Evolutionary conservation across 1,140 invertebrate genomes (phyloP).

Genomic region (Cyrtorhinus lividipennis): DNA sequence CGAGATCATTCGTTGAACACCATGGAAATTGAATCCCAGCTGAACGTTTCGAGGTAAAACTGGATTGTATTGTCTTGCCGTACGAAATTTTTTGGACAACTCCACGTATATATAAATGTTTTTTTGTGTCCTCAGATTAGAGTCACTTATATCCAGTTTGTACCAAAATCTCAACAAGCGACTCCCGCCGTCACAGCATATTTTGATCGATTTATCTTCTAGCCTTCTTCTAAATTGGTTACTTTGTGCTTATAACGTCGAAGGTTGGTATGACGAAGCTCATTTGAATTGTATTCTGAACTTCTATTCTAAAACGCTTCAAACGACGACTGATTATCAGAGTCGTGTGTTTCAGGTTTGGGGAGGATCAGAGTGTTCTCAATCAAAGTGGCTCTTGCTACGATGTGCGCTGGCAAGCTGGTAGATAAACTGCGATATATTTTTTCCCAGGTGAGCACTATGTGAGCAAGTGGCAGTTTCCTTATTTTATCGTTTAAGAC

Average conservation of each 20-base stretch:
- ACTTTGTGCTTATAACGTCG: slow-evolving; percentile 73
- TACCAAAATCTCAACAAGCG: slow-evolving; percentile 93
- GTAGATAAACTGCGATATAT: slow-evolving; percentile 70
- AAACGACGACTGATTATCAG: no score
- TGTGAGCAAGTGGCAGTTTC: no score
- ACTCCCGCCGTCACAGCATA: slow-evolving; percentile 79
- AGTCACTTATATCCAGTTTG: slow-evolving; percentile 78
- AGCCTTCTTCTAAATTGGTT: slow-evolving; percentile 87
- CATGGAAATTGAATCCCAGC: slow-evolving; percentile 72
- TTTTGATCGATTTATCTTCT: slow-evolving; percentile 77
- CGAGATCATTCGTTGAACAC: slow-evolving; percentile 92
- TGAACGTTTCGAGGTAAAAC: slow-evolving; percentile 60
- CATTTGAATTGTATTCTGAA: no score
- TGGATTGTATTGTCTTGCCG: background rate
- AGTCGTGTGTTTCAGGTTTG: slow-evolving; percentile 30
- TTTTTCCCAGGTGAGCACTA: slow-evolving; percentile 13
- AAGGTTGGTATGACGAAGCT: no score
- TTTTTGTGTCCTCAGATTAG: slow-evolving; percentile 40
- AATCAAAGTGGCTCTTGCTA: slow-evolving; percentile 91
- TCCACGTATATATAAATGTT: background rate
- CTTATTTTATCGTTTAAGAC: no score
- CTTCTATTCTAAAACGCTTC: no score
- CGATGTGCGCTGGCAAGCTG: slow-evolving; percentile 92
- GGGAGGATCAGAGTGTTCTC: slow-evolving; percentile 90
- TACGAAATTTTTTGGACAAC: background rate